Percentiles rank a stretch among this genome's conserved stretches.
Evolutionary conservation across 2,113 vertebrate genomes (phyloP).

Genomic region (Acinonyx jubatus): DNA sequence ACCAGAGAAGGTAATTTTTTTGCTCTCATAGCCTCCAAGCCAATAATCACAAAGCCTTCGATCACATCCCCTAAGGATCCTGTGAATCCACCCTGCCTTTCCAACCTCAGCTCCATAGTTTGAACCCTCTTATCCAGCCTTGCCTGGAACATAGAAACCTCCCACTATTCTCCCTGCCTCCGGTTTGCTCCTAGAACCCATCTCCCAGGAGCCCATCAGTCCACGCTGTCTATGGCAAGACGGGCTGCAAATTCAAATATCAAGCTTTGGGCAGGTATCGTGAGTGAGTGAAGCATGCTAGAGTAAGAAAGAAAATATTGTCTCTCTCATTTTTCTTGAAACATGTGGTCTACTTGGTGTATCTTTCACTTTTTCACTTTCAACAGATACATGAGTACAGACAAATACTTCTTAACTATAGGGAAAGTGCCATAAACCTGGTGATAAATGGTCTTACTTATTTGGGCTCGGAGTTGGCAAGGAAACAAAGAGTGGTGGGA

Average conservation of each 20-base stretch:
- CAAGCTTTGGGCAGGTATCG: neutral
- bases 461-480: neutral
- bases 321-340: neutral
- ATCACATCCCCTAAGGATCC: fast-evolving
- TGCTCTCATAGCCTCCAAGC: neutral
- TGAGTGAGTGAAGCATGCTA: neutral
- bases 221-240: neutral
- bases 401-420: neutral
- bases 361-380: neutral
- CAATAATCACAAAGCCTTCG: neutral
- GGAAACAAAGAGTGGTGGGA: neutral
- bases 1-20: neutral
- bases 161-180: neutral
- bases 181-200: neutral
- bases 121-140: neutral
- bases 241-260: neutral
- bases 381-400: neutral
- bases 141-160: neutral
- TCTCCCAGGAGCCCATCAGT: neutral
- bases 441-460: neutral
- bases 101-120: neutral
- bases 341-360: neutral
- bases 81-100: neutral
- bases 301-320: neutral
- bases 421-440: neutral